Evolutionary conservation across 2,113 vertebrate species (phyloP).

Genomic region (Ageneiosus marmoratus): DNA sequence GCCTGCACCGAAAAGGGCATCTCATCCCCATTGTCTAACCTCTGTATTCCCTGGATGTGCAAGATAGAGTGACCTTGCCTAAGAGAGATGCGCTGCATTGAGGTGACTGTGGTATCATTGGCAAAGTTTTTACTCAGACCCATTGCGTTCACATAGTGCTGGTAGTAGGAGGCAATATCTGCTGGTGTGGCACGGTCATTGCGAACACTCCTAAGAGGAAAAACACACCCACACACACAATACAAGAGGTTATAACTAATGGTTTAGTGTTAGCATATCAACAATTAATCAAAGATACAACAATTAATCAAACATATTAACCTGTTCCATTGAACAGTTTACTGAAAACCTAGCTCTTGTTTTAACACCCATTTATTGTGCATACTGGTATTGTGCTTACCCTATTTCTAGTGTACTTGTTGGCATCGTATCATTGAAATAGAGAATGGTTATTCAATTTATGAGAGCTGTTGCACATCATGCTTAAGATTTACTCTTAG

Average conservation of each 20-base stretch:
- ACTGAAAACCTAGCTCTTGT: background rate
- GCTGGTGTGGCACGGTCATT: slow-evolving; percentile 77
- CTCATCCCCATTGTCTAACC: slow-evolving; percentile 47
- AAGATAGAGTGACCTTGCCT: slow-evolving; percentile 58
- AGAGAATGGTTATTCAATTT: background rate
- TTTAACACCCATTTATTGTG: background rate
- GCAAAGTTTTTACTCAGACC: slow-evolving; percentile 73
- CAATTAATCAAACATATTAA: background rate
- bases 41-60: slow-evolving; percentile 71
- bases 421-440: background rate
- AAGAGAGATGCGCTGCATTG: slow-evolving; percentile 55
- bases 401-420: background rate
- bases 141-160: slow-evolving; percentile 76
- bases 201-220: slow-evolving; percentile 68
- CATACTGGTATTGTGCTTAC: background rate
- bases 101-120: slow-evolving; percentile 69
- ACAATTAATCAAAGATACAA: background rate
- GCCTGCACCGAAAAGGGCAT: slow-evolving; percentile 69
- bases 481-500: background rate
- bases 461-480: background rate
- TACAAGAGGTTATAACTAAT: background rate
- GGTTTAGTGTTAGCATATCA: background rate
- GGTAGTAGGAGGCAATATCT: slow-evolving; percentile 79
- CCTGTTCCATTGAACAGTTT: background rate
- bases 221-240: background rate